Evolutionary conservation across 2,888 invertebrate genomes (phyloP).

Genomic region (Chalcosyrphus nemorum): DNA sequence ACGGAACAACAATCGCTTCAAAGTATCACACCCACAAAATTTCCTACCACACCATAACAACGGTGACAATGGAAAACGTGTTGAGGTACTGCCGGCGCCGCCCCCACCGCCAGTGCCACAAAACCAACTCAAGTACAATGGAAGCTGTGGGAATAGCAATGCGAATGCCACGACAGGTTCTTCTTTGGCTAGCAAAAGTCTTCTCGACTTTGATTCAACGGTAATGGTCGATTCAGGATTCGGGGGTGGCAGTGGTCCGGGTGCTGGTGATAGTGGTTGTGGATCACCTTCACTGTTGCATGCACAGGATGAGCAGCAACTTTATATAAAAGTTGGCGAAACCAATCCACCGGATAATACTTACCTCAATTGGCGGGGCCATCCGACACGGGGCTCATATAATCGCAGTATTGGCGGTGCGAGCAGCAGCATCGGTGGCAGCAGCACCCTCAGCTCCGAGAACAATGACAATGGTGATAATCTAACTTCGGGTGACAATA

Average conservation of each 20-base stretch:
- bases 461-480: constrained; percentile 69
- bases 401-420: constrained; percentile 71
- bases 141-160: constrained; percentile 39
- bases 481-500: constrained; percentile 66
- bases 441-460: constrained; percentile 74
- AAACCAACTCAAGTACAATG: constrained; percentile 64
- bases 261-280: constrained; percentile 64
- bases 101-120: constrained; percentile 17
- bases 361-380: constrained; percentile 77
- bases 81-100: constrained; percentile 68
- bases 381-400: constrained; percentile 76
- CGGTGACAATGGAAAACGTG: constrained; percentile 74
- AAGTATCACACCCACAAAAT: constrained; percentile 76
- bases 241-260: constrained; percentile 74
- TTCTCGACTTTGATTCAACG: constrained; percentile 66
- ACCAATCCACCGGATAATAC: constrained; percentile 72
- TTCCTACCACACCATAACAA: constrained; percentile 74
- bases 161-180: constrained; percentile 59
- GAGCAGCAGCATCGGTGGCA: constrained; percentile 74
- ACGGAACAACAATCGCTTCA: constrained; percentile 76
- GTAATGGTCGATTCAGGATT: constrained; percentile 79
- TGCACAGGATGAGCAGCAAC: constrained; percentile 80
- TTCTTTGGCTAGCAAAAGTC: constrained; percentile 68
- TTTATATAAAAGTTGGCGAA: constrained; percentile 82
- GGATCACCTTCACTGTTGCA: constrained; percentile 78